phyloP scores from a whole-genome alignment of 2,113 vertebrate genomes.

The Salvelinus alpinus region DNA sequence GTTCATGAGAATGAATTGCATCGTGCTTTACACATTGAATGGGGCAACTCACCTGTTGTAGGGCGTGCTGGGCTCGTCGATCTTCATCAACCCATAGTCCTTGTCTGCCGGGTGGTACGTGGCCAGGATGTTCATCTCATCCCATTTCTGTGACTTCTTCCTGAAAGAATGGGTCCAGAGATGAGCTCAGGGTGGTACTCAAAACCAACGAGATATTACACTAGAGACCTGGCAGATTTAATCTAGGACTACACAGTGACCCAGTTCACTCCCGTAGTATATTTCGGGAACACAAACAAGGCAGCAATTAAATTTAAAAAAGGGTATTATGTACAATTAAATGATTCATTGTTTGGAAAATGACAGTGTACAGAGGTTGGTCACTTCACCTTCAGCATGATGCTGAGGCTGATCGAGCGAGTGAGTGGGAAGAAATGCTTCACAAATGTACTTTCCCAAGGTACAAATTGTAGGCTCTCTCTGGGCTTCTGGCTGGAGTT shows the following conservation, averaged over 20 bases:
- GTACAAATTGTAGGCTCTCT: not conserved
- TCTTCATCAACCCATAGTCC: slow-evolving; percentile 99
- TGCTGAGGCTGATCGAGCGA: too few relatives aligned
- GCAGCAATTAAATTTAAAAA: not conserved
- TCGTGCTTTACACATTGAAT: too few relatives aligned
- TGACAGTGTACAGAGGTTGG: too few relatives aligned
- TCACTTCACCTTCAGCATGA: too few relatives aligned
- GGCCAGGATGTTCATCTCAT: slow-evolving; percentile 99
- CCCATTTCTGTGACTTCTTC: slow-evolving; percentile 98
- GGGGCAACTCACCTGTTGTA: slow-evolving; percentile 82
- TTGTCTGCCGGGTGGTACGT: slow-evolving; percentile 96
- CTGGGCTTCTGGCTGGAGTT: not conserved
- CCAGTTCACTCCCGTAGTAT: slow-evolving; percentile 19
- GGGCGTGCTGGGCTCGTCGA: slow-evolving; percentile 96
- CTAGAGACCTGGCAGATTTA: slow-evolving; percentile 10
- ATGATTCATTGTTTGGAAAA: not conserved
- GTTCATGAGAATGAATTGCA: too few relatives aligned
- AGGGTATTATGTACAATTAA: not conserved
- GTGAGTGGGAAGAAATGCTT: not conserved
- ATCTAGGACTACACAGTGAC: slow-evolving; percentile 7
- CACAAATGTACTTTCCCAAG: not conserved
- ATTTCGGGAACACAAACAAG: not conserved
- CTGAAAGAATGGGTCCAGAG: slow-evolving; percentile 66
- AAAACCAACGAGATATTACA: slow-evolving; percentile 15
- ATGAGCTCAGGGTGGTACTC: slow-evolving; percentile 6